phyloP scores from a whole-genome alignment of 2,888 invertebrate species.

The Steinernema carpocapsae region DNA sequence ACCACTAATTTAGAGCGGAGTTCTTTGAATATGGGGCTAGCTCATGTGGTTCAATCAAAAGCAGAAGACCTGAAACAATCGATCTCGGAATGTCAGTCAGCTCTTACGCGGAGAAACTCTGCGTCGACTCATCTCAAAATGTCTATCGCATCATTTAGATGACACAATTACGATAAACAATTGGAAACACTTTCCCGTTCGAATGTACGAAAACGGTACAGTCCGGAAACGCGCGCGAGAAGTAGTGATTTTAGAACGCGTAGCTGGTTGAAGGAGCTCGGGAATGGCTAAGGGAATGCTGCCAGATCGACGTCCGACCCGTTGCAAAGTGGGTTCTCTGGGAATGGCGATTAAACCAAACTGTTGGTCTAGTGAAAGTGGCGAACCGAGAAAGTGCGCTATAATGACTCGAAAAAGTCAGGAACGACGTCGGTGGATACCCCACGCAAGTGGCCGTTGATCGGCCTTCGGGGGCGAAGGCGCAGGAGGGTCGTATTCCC shows the following conservation, averaged over 20 bases:
- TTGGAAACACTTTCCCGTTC: background rate
- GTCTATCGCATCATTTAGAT: constrained; percentile 18
- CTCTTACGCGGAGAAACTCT: constrained; percentile 28
- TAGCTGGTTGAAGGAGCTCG: too few species aligned
- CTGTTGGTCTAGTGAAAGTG: constrained; percentile 20
- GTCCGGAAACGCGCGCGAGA: too few species aligned
- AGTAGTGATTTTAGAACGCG: too few species aligned
- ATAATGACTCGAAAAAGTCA: constrained; percentile 30
- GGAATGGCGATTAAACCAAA: background rate
- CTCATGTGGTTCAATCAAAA: constrained; percentile 2
- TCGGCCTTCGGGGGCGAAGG: constrained; percentile 24
- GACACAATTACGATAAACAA: constrained; percentile 25
- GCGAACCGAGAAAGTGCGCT: constrained; percentile 21
- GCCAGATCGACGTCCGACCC: too few species aligned
- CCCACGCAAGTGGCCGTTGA: constrained; percentile 16
- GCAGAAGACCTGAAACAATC: constrained; percentile 14
- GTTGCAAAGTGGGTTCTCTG: too few species aligned
- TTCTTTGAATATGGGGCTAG: background rate
- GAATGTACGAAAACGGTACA: background rate
- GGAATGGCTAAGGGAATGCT: too few species aligned
- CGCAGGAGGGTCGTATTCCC: constrained; percentile 33
- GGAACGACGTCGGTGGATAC: constrained; percentile 10
- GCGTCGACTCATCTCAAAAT: constrained; percentile 7
- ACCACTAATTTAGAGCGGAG: background rate
- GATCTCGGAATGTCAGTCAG: background rate